A percentile compares a stretch with the other conserved stretches of the same genome.
Evolutionary conservation across 2,113 vertebrate genomes (phyloP).

Genomic region (Marcusenius ussheri): DNA sequence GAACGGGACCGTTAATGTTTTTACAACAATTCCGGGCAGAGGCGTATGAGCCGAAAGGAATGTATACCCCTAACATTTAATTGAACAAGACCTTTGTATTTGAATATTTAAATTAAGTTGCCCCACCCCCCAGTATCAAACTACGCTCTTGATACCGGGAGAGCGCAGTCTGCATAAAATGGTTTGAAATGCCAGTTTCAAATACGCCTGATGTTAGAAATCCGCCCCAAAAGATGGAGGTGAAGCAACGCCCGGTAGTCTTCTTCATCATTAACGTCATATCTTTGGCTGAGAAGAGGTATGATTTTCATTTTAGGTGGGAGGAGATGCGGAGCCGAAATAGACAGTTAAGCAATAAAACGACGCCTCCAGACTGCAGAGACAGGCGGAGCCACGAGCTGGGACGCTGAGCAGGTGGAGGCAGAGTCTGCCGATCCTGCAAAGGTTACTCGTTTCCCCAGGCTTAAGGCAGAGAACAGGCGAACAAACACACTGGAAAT

Average conservation of each 20-base stretch:
- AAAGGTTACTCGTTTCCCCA: background rate
- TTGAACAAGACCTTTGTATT: background rate
- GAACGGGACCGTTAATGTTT: background rate
- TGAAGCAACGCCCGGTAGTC: background rate
- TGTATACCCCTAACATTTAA: background rate
- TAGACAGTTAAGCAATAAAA: conserved; percentile 23
- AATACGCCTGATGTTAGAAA: background rate
- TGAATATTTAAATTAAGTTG: background rate
- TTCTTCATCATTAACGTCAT: conserved; percentile 4
- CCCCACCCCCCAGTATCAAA: background rate
- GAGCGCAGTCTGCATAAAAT: background rate
- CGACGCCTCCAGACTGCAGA: background rate
- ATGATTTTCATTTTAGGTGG: conserved; percentile 18
- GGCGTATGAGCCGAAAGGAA: background rate
- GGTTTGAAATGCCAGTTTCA: conserved; percentile 5
- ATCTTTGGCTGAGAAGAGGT: conserved; percentile 11
- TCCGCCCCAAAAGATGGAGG: background rate
- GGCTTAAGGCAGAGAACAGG: background rate
- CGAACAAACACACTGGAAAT: background rate
- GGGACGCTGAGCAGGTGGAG: background rate
- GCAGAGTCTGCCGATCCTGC: background rate
- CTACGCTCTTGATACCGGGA: background rate
- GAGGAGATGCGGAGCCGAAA: background rate
- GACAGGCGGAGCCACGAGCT: background rate
- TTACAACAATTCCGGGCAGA: background rate